Evolutionary conservation across 2,797 vertebrate genomes (phyloP).

Genomic region (Centropyge bicolor): DNA sequence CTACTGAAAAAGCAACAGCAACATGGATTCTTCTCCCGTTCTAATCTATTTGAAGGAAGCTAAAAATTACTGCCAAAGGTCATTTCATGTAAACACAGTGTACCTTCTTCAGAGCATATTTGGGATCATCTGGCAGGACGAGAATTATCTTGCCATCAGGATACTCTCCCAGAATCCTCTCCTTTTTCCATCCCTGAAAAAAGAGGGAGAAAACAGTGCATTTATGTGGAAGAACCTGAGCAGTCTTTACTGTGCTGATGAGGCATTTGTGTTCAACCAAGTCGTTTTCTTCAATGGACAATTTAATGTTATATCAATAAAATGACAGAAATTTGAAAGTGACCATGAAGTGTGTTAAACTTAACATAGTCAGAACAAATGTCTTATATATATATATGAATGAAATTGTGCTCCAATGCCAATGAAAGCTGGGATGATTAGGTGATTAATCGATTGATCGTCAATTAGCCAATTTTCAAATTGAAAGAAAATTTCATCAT

Average conservation of each 20-base stretch:
- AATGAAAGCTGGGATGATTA: neutral
- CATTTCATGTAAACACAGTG: constrained; percentile 32
- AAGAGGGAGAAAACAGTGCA: neutral
- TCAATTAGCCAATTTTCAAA: too few relatives aligned
- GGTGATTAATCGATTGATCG: too few relatives aligned
- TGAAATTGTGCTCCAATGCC: neutral
- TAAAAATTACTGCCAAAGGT: neutral
- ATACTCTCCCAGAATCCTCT: constrained; percentile 96
- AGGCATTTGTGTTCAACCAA: too few relatives aligned
- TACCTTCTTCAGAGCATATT: constrained; percentile 98
- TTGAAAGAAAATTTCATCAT: too few relatives aligned
- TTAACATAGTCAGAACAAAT: neutral
- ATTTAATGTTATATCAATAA: neutral
- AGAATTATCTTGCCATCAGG: constrained; percentile 99
- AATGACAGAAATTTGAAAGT: neutral
- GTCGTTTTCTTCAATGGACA: neutral
- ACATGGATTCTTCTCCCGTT: neutral
- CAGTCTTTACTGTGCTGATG: too few relatives aligned
- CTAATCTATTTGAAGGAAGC: neutral
- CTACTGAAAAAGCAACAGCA: neutral
- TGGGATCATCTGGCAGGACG: constrained; percentile 98
- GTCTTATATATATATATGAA: neutral
- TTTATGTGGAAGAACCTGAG: neutral
- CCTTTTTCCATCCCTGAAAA: constrained; percentile 97
- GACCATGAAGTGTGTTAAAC: too few relatives aligned